phyloP scores from a whole-genome alignment of 2,888 invertebrate genomes.

The Listrodromus nycthemerus region DNA sequence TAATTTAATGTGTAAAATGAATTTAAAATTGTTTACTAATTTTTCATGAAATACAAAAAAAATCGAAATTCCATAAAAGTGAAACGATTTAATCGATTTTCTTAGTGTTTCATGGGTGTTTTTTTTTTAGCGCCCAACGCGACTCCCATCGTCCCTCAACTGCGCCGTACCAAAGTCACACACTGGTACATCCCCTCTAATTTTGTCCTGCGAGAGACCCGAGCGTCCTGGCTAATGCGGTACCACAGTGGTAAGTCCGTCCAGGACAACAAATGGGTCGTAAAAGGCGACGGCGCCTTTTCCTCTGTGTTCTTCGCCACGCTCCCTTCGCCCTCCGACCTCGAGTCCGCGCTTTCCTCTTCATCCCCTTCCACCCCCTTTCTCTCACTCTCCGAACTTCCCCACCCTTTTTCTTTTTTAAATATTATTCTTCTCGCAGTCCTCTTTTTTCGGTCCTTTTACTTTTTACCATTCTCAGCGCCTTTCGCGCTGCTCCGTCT shows the following conservation, averaged over 20 bases:
- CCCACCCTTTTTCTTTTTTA: not conserved
- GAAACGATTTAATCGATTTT: no score
- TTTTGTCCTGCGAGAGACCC: constrained; percentile 51
- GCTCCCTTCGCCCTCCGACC: not conserved
- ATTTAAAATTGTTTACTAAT: no score
- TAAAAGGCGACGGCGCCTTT: constrained; percentile 60
- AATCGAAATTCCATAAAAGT: no score
- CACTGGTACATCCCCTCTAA: constrained; percentile 33
- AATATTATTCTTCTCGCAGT: constrained; percentile 25
- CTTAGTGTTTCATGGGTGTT: no score
- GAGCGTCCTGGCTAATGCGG: constrained; percentile 64
- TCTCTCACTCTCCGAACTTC: not conserved
- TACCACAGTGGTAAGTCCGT: constrained; percentile 58
- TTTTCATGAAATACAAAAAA: no score
- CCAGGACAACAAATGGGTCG: constrained; percentile 68
- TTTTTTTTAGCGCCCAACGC: constrained; percentile 8
- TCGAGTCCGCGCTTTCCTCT: constrained; percentile 33
- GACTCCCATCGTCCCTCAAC: constrained; percentile 17
- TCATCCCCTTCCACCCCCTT: constrained; percentile 17
- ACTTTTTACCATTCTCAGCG: constrained; percentile 28
- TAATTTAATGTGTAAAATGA: no score
- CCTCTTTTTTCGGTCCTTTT: constrained; percentile 2
- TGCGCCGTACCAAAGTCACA: constrained; percentile 15
- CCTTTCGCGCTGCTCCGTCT: constrained; percentile 41
- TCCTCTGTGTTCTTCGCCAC: not conserved